A percentile compares a stretch with the other conserved stretches of the same genome.
phyloP scores from a whole-genome alignment of 2,888 invertebrate genomes.

The Tortrix viridana region DNA sequence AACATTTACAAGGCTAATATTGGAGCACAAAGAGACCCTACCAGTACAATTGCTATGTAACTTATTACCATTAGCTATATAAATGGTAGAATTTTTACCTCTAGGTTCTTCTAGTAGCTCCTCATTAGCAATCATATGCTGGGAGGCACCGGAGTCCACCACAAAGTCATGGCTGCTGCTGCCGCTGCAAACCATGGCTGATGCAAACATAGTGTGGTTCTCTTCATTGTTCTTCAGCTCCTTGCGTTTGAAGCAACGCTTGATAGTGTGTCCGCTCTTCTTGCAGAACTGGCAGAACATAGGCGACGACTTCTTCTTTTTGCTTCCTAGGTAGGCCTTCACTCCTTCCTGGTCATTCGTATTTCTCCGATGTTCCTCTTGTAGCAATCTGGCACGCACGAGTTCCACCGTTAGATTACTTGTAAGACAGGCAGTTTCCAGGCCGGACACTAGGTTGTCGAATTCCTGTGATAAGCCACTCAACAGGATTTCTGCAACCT shows the following conservation, averaged over 20 bases:
- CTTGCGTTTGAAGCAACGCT: constrained; percentile 5
- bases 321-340: neutral
- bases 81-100: constrained; percentile 1
- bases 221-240: neutral
- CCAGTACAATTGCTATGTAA: neutral
- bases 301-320: neutral
- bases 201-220: neutral
- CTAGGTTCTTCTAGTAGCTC: neutral
- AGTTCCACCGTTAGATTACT: neutral
- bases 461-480: neutral
- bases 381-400: neutral
- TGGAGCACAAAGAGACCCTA: neutral
- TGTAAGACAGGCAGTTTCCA: neutral
- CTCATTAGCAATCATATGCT: neutral
- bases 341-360: neutral
- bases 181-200: neutral
- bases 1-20: neutral
- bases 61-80: constrained; percentile 4
- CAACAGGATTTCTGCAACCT: neutral
- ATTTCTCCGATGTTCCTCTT: neutral
- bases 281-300: neutral
- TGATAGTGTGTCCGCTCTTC: neutral
- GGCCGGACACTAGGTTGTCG: neutral
- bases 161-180: neutral
- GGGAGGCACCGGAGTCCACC: neutral